A percentile compares a stretch with the other conserved stretches of the same genome.
Evolutionary conservation across 1,140 invertebrate genomes (phyloP).

Genomic region (Arion vulgaris): DNA sequence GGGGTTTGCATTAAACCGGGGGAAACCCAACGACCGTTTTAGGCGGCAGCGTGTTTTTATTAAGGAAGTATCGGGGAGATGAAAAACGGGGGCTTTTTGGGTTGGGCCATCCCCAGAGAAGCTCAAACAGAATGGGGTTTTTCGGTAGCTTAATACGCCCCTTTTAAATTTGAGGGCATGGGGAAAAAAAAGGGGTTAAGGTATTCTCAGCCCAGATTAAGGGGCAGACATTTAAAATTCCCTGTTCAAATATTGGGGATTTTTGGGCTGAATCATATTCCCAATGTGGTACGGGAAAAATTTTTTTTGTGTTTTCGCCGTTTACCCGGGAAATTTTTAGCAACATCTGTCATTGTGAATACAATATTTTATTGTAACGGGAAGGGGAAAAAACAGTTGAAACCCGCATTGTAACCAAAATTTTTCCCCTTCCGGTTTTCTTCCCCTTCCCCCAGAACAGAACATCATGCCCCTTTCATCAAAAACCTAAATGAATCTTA

Average conservation of each 20-base stretch:
- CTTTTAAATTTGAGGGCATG: background rate
- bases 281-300: background rate
- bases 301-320: background rate
- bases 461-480: background rate
- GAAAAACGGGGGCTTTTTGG: slow-evolving; percentile 2
- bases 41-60: slow-evolving; percentile 22
- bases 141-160: slow-evolving; percentile 15
- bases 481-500: too few relatives aligned
- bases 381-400: background rate
- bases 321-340: background rate
- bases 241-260: background rate
- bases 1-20: slow-evolving; percentile 1
- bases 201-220: background rate
- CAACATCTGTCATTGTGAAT: background rate
- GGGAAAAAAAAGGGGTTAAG: background rate
- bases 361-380: too few relatives aligned
- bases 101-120: slow-evolving; percentile 22
- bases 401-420: background rate
- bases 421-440: background rate
- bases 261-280: too few relatives aligned
- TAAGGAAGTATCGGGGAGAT: slow-evolving; percentile 27
- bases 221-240: too few relatives aligned
- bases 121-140: background rate
- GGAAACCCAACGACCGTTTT: slow-evolving; percentile 10
- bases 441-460: background rate